Percentiles rank a stretch among this genome's conserved stretches.
Evolutionary conservation across 2,888 invertebrate genomes (phyloP).

Genomic region (Macaria liturata): DNA sequence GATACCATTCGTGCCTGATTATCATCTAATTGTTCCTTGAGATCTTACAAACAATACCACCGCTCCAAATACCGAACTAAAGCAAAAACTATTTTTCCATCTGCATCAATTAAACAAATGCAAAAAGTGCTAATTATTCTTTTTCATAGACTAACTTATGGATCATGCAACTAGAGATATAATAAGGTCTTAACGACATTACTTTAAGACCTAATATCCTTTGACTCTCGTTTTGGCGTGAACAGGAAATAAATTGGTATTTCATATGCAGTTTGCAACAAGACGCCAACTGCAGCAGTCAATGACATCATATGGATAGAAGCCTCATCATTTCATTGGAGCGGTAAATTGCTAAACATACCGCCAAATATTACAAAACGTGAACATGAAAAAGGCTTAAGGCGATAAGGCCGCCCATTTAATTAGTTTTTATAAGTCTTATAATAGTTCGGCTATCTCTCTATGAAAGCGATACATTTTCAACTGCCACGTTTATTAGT

Average conservation of each 20-base stretch:
- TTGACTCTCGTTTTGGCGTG: background rate
- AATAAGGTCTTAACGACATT: slow-evolving; percentile 7
- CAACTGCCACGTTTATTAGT: no score
- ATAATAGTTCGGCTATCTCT: no score
- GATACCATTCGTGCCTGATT: slow-evolving; percentile 29
- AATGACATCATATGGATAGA: no score
- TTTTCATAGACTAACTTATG: slow-evolving; percentile 26
- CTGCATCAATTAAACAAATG: slow-evolving; percentile 40
- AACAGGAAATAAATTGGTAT: slow-evolving; percentile 23
- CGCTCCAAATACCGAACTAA: slow-evolving; percentile 32
- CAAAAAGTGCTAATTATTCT: slow-evolving; percentile 40
- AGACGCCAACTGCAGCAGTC: slow-evolving; percentile 26
- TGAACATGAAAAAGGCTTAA: no score
- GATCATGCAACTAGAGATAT: background rate
- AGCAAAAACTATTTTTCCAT: slow-evolving; percentile 39
- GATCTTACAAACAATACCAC: slow-evolving; percentile 35
- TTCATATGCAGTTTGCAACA: slow-evolving; percentile 38
- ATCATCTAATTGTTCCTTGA: slow-evolving; percentile 33
- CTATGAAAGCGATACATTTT: no score
- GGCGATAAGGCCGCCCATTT: no score
- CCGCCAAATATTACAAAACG: no score
- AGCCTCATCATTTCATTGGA: no score
- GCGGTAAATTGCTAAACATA: no score
- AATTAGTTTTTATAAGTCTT: no score
- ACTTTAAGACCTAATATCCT: slow-evolving; percentile 26